Evolutionary conservation across 2,113 vertebrate genomes (phyloP), one percentile per base, ranked within the genome.

Genomic region (Bagarius yarrelli): DNA sequence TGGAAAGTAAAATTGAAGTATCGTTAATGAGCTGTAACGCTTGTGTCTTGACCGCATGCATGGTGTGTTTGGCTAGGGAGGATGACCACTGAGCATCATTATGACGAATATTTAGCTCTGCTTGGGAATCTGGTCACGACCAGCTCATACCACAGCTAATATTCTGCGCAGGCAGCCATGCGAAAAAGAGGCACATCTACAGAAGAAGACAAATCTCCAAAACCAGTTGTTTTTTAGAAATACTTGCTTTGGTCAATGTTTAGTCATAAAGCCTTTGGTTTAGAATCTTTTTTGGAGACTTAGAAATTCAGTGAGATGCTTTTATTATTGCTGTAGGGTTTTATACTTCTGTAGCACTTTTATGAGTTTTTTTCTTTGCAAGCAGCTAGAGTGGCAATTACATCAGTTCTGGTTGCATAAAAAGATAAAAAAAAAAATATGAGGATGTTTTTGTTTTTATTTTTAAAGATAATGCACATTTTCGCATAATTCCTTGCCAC

Each of bases 91-190:
- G n/a, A 75, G 71, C 60, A 76, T 40, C 19, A 64, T 77, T 59
- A 52, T 2, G 32, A 64, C 15, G 56, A 81, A 85, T 70, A 64
- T 76, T 52, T 23, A 55, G 67, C 64, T 32, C 71, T 66, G 72
- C 70, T 85, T 64, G 76, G 47, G 72, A 83, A 76, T 80, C 67
- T 83, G 76, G 67, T 83, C 72, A 83, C 73, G 78, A 52, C 71
- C 47, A 53, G 55, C 77, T 47, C 61, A 63, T 36, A 56, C 47
- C 69, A 56, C 70, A 61, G 80, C 74, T 77, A 79, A 85, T 77
- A 77, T 80, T 80, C 72, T 36, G 27, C 57, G 69, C 74, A 67
- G 76, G 72, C 73, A 73, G 34, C 9, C 40, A 75, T 77, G 79
- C 57, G 44, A 72, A 53, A 80, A 59, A 61, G 53, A 79, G n/a